phyloP scores from a whole-genome alignment of 2,888 invertebrate species.

The Dendrolimus houi region DNA sequence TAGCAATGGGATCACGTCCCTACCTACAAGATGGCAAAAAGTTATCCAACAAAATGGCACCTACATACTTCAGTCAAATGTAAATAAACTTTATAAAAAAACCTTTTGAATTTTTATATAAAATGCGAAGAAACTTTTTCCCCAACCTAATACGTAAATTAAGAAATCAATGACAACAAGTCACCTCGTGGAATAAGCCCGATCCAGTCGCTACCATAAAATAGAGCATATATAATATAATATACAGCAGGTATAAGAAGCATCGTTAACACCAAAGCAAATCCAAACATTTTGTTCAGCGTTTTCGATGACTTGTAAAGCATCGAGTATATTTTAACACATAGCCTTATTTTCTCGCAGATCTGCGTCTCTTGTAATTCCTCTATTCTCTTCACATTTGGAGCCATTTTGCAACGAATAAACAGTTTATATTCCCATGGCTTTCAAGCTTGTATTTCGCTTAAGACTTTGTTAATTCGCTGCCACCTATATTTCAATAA shows the following conservation, averaged over 20 bases:
- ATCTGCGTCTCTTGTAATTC: constrained; percentile 32
- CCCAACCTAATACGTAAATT: constrained; percentile 41
- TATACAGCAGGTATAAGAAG: constrained; percentile 24
- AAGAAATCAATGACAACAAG: constrained; percentile 40
- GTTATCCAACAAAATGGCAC: too few relatives aligned
- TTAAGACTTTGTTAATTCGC: constrained; percentile 36
- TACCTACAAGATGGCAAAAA: too few relatives aligned
- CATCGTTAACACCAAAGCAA: constrained; percentile 32
- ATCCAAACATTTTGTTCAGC: constrained; percentile 34
- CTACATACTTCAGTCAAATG: too few relatives aligned
- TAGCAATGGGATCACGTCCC: too few relatives aligned
- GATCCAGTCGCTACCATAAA: constrained; percentile 58
- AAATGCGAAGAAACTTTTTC: too few relatives aligned
- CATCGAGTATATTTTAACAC: constrained; percentile 40
- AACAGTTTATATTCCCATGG: constrained; percentile 31
- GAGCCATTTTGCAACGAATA: constrained; percentile 20
- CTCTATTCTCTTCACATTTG: constrained; percentile 20
- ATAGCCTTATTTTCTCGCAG: constrained; percentile 38
- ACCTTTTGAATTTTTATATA: too few relatives aligned
- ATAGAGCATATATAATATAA: constrained; percentile 47
- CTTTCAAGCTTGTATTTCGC: constrained; percentile 27
- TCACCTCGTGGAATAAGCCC: constrained; percentile 39
- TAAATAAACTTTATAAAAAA: too few relatives aligned
- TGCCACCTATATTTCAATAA: constrained; percentile 33
- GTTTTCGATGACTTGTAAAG: constrained; percentile 26